Base-by-base conservation (phyloP, 2,113 vertebrate genomes). In the Oryzias celebensis region DNA sequence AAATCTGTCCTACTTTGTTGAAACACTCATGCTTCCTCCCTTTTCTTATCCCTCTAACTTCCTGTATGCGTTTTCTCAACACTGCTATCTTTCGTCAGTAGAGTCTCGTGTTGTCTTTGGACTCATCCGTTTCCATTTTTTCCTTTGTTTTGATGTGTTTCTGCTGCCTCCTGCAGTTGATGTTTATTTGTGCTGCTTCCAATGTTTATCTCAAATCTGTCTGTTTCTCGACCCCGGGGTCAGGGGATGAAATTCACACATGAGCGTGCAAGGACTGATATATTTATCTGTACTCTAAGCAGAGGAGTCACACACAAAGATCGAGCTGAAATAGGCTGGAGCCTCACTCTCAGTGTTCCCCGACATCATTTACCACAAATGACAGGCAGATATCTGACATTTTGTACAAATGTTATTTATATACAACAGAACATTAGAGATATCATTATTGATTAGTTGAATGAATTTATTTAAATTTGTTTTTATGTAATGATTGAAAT, bases 101-200 rank as follows among this genome's bases (percentile, higher is more conserved):
- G 14, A 15, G 23, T 45, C 14, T 26, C 12, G 63, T 87, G 81
- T 80, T 85, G 81, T 78, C 73, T 86, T 87, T 89, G 83, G 82
- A 82, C 58, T 7, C 0, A 45, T 74, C 63, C 13, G 50, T 58
- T 85, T 86, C 81, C 83, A 47, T 50, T 58, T 56, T 8, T 45
- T 73, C 76, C 65, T 52, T 50, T 24, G 20, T 20, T 23, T 44
- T 78, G 80, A 76, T 85, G 75, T 73, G 16, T 48, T 48, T 18
- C n/a, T 57, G 50, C 45, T 58, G 68, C 13, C 22, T 78, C 54
- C 71, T 68, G 72, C 42, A 59, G 16, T 41, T 73, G 65, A 52
- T 80, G 75, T 85, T 85, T 82, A 52, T 81, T 80, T 70, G 65
- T 52, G 60, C 43, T 42, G 46, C 24, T 54, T 46, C 36, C 18